Percentiles rank a stretch among this genome's conserved stretches.
phyloP scores from a whole-genome alignment of 2,113 vertebrate species.

The Lipophrys pholis region DNA sequence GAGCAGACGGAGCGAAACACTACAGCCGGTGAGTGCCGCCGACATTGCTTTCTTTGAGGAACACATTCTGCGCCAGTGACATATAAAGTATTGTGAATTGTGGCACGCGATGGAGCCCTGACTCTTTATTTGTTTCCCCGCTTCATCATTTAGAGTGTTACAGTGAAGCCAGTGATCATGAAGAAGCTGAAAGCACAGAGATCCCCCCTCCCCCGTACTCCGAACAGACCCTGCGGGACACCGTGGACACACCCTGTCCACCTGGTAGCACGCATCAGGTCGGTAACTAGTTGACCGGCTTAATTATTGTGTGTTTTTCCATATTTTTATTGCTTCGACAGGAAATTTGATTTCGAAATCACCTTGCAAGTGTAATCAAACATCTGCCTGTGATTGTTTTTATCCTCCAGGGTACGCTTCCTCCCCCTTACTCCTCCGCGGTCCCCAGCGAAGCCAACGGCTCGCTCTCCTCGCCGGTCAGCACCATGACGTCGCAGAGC shows the following conservation, averaged over 20 bases:
- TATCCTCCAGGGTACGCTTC: conserved; percentile 77
- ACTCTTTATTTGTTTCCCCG: neutral
- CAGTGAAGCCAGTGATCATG: conserved; percentile 94
- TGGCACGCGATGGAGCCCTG: too few relatives aligned
- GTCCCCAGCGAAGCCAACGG: conserved; percentile 83
- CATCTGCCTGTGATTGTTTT: neutral
- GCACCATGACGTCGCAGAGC: conserved; percentile 82
- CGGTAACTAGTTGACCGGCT: conserved; percentile 5
- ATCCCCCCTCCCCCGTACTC: conserved; percentile 84
- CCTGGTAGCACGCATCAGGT: conserved; percentile 74
- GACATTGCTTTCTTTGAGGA: neutral
- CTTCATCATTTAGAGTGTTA: conserved; percentile 88
- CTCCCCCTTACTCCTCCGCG: conserved; percentile 84
- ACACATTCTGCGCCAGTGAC: too few relatives aligned
- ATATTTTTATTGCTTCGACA: neutral
- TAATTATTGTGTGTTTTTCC: too few relatives aligned
- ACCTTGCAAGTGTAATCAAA: too few relatives aligned
- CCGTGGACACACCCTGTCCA: conserved; percentile 60
- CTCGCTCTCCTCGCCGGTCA: conserved; percentile 86
- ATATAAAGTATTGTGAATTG: neutral
- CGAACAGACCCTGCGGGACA: conserved; percentile 73
- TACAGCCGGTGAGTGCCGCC: conserved; percentile 64
- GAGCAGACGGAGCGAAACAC: conserved; percentile 63
- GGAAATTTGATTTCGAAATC: neutral
- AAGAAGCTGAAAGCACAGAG: conserved; percentile 90